Base-by-base conservation (phyloP, 2,797 vertebrate species). In the Toxotes lorentzi region DNA sequence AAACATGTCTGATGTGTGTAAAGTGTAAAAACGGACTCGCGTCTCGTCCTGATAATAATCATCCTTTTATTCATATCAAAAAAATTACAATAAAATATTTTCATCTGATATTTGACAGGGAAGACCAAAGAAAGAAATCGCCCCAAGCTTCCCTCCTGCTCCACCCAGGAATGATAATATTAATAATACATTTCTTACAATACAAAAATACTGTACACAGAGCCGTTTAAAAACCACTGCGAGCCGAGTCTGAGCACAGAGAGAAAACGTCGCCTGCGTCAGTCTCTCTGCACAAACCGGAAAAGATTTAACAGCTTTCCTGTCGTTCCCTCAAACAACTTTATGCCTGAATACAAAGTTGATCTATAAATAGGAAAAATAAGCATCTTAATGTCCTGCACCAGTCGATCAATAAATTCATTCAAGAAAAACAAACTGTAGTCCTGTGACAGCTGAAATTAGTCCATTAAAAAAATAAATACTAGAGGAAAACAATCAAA, bases 141-240 rank as follows among this genome's bases (percentile, higher is more conserved):
- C 77, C 87, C 78, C 76, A 19, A 60, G 45, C 27, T 50, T 38
- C 76, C 84, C 90, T 59, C 68, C 76, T 35, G 70, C 75, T 63
- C 60, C 19, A 19, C 67, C 79, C 83, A 67, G 59, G 34, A 83
- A 67, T 50, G 24, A 79, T 51, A 75, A 63, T 51, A 63, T 64
- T 73, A 78, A 88, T 89, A 86, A 88, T 79, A 90, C 82, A 86
- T 88, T 91, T 91, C 87, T 93, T 93, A 88, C 75, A 91, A 92
- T 95, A 95, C 70, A 95, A 95, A 95, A 95, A 96, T 95, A 95
- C 95, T 96, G 94, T 95, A 95, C 94, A 95, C 87, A 86, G 87
- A 77, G 82, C 73, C 73, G 50, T 88, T 90, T 88, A 71, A 90
- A 92, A 90, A 83, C 73, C 78, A 76, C 76, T 80, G 79, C 89